Base-by-base conservation (phyloP, 2,113 vertebrate genomes). In the Cairina moschata region DNA sequence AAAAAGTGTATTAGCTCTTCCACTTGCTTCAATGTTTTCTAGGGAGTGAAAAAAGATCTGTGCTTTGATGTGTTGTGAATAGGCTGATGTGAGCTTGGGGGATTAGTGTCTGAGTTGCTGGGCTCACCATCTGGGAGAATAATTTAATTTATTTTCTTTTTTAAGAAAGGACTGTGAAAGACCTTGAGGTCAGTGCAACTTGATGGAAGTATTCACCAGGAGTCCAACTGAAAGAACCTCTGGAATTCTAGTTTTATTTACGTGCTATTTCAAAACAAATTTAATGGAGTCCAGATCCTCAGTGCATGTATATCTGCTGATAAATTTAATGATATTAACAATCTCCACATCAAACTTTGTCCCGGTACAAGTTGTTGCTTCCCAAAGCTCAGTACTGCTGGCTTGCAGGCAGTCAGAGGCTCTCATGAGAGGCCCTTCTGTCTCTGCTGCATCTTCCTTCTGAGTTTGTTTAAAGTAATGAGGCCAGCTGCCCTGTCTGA, bases 51-150 rank as follows among this genome's bases (percentile, higher is more conserved):
- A 85, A 89, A 85, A 92, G 69, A 17, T 85, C 88, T 2, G 1
- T 68, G 88, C 88, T 96, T 96, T 97, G 92, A 95, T 92, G 83
- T 95, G 50, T 76, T 77, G 31, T 95, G 91, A 96, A 96, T 79
- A 87, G 77, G 77, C 71, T 94, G 93, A 76, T 89, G 86, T 89
- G 95, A 89, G 93, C 63, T 84, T 79, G 81, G 36, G 69, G 95
- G 92, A 96, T 95, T 97, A 95, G 50, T 0, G 8, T 93, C 74
- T 38, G 81, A 87, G 93, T 93, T 92, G 58, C 93, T 83, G 83
- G 81, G 67, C 83, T 93, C 77, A 73, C 92, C 88, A 91, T 96
- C 90, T 96, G 93, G 81, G 95, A 92, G 74, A 95, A 96, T 95
- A 95, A 95, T 96, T 94, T 91, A 93, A 94, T 93, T 83, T 90